Conservation (phyloP, 2,113 vertebrate genomes). For the Heliornis fulica region DNA sequence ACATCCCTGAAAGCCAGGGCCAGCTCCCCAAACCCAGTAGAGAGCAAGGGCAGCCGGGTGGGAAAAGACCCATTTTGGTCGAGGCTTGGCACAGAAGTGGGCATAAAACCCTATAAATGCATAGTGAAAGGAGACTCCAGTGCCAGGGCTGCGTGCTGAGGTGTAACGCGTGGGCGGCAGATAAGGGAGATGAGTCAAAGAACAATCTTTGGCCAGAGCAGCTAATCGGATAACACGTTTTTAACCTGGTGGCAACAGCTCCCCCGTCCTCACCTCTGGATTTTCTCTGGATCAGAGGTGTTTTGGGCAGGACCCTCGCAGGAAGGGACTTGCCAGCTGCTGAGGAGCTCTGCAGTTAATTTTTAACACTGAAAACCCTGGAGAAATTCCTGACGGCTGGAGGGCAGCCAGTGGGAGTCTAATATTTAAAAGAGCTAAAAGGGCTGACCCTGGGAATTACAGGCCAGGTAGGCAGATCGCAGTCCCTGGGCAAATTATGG, state of each 20-base stretch:
- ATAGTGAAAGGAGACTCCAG: rapidly evolving
- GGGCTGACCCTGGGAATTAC: slow-evolving; percentile 24
- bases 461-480: slow-evolving; percentile 14
- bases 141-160: neutral
- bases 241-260: neutral
- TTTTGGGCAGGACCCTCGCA: neutral
- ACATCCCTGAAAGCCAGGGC: neutral
- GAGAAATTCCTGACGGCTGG: slow-evolving; percentile 38
- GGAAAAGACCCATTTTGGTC: neutral
- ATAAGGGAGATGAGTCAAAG: neutral
- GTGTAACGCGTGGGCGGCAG: neutral
- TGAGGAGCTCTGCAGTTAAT: neutral
- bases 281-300: neutral
- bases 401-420: slow-evolving; percentile 5
- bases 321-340: neutral
- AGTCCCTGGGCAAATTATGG: slow-evolving; percentile 2
- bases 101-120: neutral
- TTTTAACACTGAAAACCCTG: slow-evolving; percentile 25
- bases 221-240: neutral
- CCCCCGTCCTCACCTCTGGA: neutral
- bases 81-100: neutral
- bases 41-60: neutral
- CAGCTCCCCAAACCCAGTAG: neutral
- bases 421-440: slow-evolving; percentile 30
- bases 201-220: neutral